Percentiles rank a stretch among this genome's conserved stretches.
Evolutionary conservation across 2,888 invertebrate genomes (phyloP).

Genomic region (Drosophila ezoana): DNA sequence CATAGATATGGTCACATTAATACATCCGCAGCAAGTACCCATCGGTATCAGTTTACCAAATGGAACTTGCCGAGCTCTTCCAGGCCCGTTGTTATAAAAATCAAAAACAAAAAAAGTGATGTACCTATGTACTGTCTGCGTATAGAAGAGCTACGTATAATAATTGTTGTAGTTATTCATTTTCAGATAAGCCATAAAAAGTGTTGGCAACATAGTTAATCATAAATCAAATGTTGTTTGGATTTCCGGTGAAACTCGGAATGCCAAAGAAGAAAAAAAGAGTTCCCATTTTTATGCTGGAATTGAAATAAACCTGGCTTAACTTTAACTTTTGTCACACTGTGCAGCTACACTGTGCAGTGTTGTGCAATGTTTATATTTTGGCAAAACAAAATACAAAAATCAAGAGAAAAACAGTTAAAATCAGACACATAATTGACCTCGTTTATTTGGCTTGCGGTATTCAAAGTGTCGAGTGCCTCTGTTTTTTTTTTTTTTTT

Average conservation of each 20-base stretch:
- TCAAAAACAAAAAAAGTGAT: constrained; percentile 3
- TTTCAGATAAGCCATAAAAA: constrained; percentile 73
- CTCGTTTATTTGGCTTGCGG: constrained; percentile 56
- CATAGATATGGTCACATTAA: constrained; percentile 59
- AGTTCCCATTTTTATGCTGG: constrained; percentile 22
- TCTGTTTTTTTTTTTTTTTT: too few species aligned
- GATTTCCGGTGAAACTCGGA: constrained; percentile 72
- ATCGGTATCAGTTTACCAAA: constrained; percentile 59
- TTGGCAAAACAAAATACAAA: constrained; percentile 31
- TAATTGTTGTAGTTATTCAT: constrained; percentile 30
- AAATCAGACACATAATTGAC: constrained; percentile 70
- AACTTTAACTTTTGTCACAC: constrained; percentile 1
- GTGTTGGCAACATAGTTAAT: constrained; percentile 56
- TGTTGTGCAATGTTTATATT: constrained; percentile 52
- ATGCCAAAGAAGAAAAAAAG: constrained; percentile 31
- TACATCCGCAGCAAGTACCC: constrained; percentile 45
- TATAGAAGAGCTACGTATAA: constrained; percentile 8
- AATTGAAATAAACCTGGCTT: not conserved
- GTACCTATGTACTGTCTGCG: constrained; percentile 4
- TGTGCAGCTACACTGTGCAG: constrained; percentile 35
- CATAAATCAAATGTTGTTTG: constrained; percentile 74
- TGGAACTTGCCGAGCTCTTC: constrained; percentile 58
- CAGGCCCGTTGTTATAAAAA: constrained; percentile 20
- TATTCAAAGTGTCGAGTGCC: constrained; percentile 39
- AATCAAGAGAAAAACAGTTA: constrained; percentile 32